Conservation (phyloP, 2,888 invertebrate genomes). For the Diplolepis rosae region DNA sequence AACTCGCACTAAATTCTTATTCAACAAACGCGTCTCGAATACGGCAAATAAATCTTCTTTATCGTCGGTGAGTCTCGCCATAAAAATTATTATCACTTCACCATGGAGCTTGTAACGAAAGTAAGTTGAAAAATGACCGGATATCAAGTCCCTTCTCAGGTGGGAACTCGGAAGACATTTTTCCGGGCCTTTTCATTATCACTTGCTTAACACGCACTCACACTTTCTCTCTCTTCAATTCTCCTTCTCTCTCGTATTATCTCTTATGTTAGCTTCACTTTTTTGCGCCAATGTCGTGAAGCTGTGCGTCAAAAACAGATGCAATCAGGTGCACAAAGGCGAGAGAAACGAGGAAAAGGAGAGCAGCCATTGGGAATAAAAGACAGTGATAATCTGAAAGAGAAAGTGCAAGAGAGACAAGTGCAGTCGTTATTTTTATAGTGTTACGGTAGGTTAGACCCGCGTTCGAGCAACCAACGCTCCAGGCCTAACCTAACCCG, state of each 20-base stretch:
- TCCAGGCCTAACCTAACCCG: slow-evolving; percentile 61
- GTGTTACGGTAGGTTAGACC: slow-evolving; percentile 71
- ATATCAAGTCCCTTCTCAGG: background rate
- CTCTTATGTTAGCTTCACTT: slow-evolving; percentile 34
- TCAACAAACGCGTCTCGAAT: background rate
- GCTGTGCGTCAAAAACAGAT: slow-evolving; percentile 42
- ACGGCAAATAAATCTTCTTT: slow-evolving; percentile 10
- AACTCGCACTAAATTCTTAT: background rate
- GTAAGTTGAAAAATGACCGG: slow-evolving; percentile 22
- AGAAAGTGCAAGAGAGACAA: slow-evolving; percentile 49
- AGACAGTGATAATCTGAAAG: slow-evolving; percentile 13
- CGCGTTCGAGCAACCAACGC: slow-evolving; percentile 60
- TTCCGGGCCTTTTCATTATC: slow-evolving; percentile 10
- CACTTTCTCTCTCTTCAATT: background rate
- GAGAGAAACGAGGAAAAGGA: slow-evolving; percentile 32
- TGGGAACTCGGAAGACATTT: background rate
- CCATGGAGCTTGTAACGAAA: background rate
- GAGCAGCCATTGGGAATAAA: slow-evolving; percentile 29
- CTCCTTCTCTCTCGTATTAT: background rate
- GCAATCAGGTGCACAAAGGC: slow-evolving; percentile 39
- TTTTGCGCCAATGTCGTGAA: slow-evolving; percentile 40
- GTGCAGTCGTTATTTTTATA: slow-evolving; percentile 68
- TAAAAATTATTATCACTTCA: slow-evolving; percentile 15
- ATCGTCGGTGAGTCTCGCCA: background rate
- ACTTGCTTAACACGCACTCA: slow-evolving; percentile 4